phyloP scores from a whole-genome alignment of 1,140 invertebrate genomes.

The Formica exsecta region DNA sequence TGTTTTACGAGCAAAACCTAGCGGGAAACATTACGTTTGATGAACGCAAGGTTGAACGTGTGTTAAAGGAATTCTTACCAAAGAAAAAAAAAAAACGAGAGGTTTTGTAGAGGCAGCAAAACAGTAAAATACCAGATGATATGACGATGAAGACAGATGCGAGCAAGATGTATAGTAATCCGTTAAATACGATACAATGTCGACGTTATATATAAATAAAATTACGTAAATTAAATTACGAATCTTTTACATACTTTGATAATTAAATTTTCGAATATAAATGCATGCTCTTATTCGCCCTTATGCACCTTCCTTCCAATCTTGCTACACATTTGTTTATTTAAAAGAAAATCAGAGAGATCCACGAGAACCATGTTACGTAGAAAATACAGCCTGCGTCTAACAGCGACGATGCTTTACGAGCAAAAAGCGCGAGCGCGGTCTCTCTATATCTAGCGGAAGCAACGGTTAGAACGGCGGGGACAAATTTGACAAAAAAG shows the following conservation, averaged over 20 bases:
- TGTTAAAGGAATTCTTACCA: too few relatives aligned
- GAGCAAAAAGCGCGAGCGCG: slow-evolving; percentile 46
- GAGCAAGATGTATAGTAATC: not conserved
- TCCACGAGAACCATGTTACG: not conserved
- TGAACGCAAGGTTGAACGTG: not conserved
- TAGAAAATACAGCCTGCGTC: slow-evolving; percentile 14
- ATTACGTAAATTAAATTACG: too few relatives aligned
- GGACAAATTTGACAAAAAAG: slow-evolving; percentile 62
- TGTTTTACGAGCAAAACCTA: slow-evolving; percentile 11
- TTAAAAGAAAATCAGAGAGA: slow-evolving; percentile 8
- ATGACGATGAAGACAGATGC: not conserved
- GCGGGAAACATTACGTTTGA: slow-evolving; percentile 6
- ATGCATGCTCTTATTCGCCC: not conserved
- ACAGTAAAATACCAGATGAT: not conserved
- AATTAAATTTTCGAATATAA: not conserved
- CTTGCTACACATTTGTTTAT: slow-evolving; percentile 21
- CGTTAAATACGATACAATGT: not conserved
- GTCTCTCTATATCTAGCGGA: slow-evolving; percentile 31
- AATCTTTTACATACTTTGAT: not conserved
- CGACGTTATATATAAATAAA: too few relatives aligned
- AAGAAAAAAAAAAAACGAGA: not conserved
- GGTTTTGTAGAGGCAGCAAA: not conserved
- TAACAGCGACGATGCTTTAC: slow-evolving; percentile 42
- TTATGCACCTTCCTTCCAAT: not conserved
- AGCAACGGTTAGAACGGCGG: slow-evolving; percentile 23